phyloP scores from a whole-genome alignment of 2,113 vertebrate genomes.

The Tylochromis polylepis region DNA sequence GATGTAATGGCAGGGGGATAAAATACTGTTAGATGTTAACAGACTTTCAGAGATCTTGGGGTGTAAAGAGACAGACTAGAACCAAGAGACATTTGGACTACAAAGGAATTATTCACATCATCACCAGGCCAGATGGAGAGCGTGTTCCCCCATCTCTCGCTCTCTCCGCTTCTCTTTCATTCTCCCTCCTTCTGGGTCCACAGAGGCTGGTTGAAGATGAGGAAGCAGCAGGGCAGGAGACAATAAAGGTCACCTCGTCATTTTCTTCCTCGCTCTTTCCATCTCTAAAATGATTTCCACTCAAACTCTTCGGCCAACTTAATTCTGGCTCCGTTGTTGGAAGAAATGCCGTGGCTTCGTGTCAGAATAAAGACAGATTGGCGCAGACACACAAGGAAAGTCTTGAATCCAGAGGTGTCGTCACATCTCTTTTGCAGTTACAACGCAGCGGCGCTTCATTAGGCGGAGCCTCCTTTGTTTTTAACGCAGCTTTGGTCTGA shows the following conservation, averaged over 20 bases:
- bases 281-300: constrained; percentile 48
- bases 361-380: background rate
- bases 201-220: constrained; percentile 23
- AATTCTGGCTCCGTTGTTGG: constrained; percentile 3
- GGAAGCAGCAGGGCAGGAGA: constrained; percentile 37
- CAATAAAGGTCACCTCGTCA: constrained; percentile 53
- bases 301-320: constrained; percentile 30
- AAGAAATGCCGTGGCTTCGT: background rate
- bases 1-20: background rate
- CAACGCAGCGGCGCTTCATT: background rate
- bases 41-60: background rate
- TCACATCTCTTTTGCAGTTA: background rate
- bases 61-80: background rate
- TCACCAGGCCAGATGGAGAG: constrained; percentile 5
- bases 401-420: background rate
- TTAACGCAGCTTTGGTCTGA: background rate
- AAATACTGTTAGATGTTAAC: background rate
- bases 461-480: background rate
- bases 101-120: background rate
- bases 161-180: background rate
- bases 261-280: constrained; percentile 12
- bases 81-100: background rate
- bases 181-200: constrained; percentile 19
- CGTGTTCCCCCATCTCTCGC: background rate
- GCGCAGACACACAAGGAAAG: background rate